These are phyloP conservation scores for Notolepis coatsorum DNA, from an alignment of 2,797 vertebrate genomes.

Conservation along the genomic window DNA sequence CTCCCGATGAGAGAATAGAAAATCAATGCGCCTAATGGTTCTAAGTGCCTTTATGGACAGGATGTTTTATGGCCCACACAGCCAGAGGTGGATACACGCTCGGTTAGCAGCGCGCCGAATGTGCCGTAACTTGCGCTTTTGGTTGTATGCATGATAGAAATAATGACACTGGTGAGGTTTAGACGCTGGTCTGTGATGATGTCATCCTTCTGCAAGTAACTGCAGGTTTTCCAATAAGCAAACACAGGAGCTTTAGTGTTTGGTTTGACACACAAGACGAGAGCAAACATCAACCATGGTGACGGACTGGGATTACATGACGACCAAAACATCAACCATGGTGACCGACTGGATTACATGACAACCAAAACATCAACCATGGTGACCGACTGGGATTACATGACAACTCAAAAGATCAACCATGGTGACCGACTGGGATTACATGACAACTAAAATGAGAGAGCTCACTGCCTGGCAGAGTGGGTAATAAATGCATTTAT, in stretches of 20 bases:
- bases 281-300: constrained; percentile 7
- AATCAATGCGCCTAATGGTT: constrained; percentile 60
- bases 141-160: neutral
- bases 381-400: too few relatives aligned
- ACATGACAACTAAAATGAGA: too few relatives aligned
- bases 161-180: neutral
- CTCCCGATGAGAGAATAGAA: constrained; percentile 15
- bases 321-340: too few relatives aligned
- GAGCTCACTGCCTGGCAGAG: too few relatives aligned
- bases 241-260: too few relatives aligned
- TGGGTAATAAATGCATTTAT: too few relatives aligned
- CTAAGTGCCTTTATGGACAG: constrained; percentile 44
- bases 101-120: neutral
- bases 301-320: too few relatives aligned
- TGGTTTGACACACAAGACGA: neutral
- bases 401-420: too few relatives aligned
- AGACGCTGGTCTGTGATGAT: neutral
- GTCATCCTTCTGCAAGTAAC: too few relatives aligned
- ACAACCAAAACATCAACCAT: too few relatives aligned
- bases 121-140: neutral
- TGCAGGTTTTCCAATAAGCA: neutral
- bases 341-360: too few relatives aligned
- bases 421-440: too few relatives aligned
- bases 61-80: neutral
- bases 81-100: neutral